phyloP scores from a whole-genome alignment of 2,888 invertebrate genomes.

The Caenorhabditis sp. region DNA sequence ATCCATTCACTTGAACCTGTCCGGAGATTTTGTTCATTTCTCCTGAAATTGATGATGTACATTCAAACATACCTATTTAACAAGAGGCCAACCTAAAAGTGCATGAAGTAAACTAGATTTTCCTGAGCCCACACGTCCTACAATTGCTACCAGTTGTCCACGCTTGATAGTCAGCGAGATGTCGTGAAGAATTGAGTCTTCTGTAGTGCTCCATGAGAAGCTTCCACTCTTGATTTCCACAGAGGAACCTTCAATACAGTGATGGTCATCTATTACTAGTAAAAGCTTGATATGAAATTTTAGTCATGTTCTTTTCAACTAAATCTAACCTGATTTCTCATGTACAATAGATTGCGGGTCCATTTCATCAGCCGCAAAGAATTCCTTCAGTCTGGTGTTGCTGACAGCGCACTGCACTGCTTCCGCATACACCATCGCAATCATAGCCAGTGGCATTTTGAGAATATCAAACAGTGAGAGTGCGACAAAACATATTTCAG shows the following conservation, averaged over 20 bases:
- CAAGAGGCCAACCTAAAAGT: conserved; percentile 69
- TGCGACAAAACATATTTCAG: conserved; percentile 93
- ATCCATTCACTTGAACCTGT: conserved; percentile 84
- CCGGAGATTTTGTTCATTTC: conserved; percentile 86
- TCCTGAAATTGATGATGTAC: background rate
- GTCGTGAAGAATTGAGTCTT: conserved; percentile 3
- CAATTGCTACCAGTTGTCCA: conserved; percentile 77
- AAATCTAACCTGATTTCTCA: conserved; percentile 1
- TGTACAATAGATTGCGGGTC: background rate
- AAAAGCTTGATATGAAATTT: no score
- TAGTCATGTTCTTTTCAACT: no score
- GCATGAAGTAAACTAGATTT: conserved; percentile 88
- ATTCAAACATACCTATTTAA: no score
- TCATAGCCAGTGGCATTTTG: conserved; percentile 95
- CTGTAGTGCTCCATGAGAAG: conserved; percentile 13
- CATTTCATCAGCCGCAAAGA: conserved; percentile 69
- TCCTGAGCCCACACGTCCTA: conserved; percentile 82
- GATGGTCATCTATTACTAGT: no score
- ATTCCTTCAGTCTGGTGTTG: conserved; percentile 76
- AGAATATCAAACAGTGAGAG: conserved; percentile 97
- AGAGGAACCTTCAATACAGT: background rate
- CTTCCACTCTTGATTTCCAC: conserved; percentile 9
- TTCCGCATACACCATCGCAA: conserved; percentile 85
- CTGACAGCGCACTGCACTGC: conserved; percentile 79
- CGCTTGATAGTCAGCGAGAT: conserved; percentile 4